A percentile compares a stretch with the other conserved stretches of the same genome.
Conservation (phyloP, 2,888 invertebrate species). For the Nemurella pictetii region DNA sequence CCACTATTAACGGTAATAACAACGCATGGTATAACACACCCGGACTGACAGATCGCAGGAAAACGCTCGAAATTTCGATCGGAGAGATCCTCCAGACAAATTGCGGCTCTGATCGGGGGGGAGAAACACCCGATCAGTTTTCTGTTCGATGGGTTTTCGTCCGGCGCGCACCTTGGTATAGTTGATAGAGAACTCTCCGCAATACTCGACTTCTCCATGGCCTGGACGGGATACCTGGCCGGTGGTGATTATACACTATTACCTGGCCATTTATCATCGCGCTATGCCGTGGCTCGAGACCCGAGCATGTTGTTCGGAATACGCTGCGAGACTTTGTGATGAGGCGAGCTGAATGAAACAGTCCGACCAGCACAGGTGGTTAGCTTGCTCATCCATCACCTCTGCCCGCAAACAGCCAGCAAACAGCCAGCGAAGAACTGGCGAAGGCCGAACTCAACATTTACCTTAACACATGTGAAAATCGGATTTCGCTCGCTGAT, state of each 20-base stretch:
- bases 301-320: too few species aligned
- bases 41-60: background rate
- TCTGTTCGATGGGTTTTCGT: background rate
- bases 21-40: too few species aligned
- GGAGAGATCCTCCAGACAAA: background rate
- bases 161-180: too few species aligned
- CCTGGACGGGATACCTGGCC: background rate
- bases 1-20: conserved; percentile 1
- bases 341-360: background rate
- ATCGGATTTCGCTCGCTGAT: too few species aligned
- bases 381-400: background rate
- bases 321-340: background rate
- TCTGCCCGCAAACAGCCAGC: background rate
- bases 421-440: background rate
- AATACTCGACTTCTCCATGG: background rate
- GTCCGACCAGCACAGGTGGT: background rate
- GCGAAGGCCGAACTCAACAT: background rate
- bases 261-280: background rate
- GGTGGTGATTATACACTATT: background rate
- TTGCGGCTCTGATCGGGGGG: background rate
- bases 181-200: background rate
- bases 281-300: background rate
- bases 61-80: background rate
- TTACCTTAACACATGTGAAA: background rate
- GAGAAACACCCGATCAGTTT: background rate